Percentiles rank a stretch among this genome's conserved stretches.
These are phyloP conservation scores for Alexandromys fortis DNA, from an alignment of 2,113 vertebrate genomes.

Conservation along the genomic window DNA sequence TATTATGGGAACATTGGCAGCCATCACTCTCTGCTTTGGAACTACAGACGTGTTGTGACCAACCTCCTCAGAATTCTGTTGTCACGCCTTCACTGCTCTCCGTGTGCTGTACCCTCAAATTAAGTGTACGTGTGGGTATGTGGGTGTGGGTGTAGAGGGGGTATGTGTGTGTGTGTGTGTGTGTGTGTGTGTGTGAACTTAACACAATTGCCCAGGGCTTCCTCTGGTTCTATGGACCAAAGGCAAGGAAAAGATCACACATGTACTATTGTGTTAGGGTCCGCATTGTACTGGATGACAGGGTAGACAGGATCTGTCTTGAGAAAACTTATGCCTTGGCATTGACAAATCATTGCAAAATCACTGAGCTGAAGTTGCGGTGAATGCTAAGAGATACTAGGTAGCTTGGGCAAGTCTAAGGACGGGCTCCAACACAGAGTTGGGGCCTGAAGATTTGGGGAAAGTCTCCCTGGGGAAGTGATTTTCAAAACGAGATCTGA, in stretches of 20 bases:
- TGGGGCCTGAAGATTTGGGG: background rate
- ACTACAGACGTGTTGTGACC: background rate
- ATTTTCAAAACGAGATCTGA: slow-evolving; percentile 54
- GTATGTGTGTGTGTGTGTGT: no score
- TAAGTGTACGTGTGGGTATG: background rate
- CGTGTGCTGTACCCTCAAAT: background rate
- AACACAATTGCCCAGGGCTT: background rate
- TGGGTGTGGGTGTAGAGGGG: no score
- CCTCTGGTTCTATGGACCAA: background rate
- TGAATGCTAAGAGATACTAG: background rate
- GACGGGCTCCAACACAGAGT: background rate
- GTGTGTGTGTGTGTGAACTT: background rate
- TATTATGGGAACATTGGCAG: background rate
- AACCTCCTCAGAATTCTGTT: background rate
- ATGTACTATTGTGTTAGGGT: background rate
- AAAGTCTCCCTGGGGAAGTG: slow-evolving; percentile 56
- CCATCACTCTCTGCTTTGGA: background rate
- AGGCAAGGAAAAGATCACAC: background rate
- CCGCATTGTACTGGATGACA: background rate
- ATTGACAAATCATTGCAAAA: background rate
- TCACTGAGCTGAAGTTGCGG: background rate
- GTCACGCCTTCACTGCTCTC: background rate
- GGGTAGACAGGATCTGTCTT: background rate
- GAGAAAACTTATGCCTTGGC: background rate
- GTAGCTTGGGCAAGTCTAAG: background rate